A percentile compares a stretch with the other conserved stretches of the same genome.
These are phyloP conservation scores for Columba guinea DNA, from an alignment of 2,797 vertebrate species.

Conservation along the genomic window DNA sequence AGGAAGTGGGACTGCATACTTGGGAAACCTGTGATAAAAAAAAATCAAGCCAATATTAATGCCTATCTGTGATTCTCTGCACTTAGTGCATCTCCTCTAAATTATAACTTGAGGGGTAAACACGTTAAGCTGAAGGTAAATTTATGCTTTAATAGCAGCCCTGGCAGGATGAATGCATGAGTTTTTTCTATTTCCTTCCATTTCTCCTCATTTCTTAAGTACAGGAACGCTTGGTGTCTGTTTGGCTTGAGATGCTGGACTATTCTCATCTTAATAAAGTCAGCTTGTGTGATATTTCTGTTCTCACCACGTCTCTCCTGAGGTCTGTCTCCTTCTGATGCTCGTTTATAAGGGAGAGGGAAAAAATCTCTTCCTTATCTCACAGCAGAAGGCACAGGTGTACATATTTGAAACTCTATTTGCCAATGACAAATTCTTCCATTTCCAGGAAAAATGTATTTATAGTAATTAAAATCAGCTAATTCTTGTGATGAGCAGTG, in stretches of 20 bases:
- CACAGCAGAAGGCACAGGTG: neutral
- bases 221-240: neutral
- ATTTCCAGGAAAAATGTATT: neutral
- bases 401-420: neutral
- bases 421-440: neutral
- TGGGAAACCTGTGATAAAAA: neutral
- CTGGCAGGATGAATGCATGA: neutral
- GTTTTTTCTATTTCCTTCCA: neutral
- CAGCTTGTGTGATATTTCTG: slow-evolving; percentile 20
- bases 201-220: neutral
- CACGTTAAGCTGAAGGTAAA: neutral
- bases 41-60: neutral
- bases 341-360: neutral
- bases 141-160: neutral
- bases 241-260: slow-evolving; percentile 19
- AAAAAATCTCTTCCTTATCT: neutral
- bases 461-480: neutral
- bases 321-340: neutral
- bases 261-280: slow-evolving; percentile 59
- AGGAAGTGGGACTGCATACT: neutral
- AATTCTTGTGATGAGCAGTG: neutral
- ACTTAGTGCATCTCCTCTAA: neutral
- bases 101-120: neutral
- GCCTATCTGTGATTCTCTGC: slow-evolving; percentile 8
- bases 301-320: slow-evolving; percentile 10